phyloP scores from a whole-genome alignment of 2,888 invertebrate species.

The Cactoblastis cactorum region DNA sequence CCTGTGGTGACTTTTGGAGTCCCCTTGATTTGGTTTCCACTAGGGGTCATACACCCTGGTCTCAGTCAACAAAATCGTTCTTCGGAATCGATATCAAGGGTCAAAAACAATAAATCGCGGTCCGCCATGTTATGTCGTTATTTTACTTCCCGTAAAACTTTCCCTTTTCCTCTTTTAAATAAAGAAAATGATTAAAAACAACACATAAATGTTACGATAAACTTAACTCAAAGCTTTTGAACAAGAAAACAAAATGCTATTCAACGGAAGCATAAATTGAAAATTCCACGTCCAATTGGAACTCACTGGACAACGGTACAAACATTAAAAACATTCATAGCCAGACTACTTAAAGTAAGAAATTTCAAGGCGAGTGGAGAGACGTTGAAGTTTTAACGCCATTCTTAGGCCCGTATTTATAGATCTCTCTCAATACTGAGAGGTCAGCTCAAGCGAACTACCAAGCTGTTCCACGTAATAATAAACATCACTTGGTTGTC shows the following conservation, averaged over 20 bases:
- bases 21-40: slow-evolving; percentile 90
- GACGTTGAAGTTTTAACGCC: slow-evolving; percentile 36
- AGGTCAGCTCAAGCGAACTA: no score
- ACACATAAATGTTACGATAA: slow-evolving; percentile 13
- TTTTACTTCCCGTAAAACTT: background rate
- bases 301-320: slow-evolving; percentile 47
- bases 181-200: slow-evolving; percentile 7
- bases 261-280: slow-evolving; percentile 27
- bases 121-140: slow-evolving; percentile 14
- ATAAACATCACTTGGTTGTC: no score
- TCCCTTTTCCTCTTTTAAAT: background rate
- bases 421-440: no score
- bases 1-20: slow-evolving; percentile 81
- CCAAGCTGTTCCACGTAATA: no score
- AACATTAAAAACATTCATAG: slow-evolving; percentile 52
- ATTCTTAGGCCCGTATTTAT: no score
- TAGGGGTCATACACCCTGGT: slow-evolving; percentile 83
- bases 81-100: slow-evolving; percentile 59
- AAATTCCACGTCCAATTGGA: slow-evolving; percentile 45
- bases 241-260: slow-evolving; percentile 23
- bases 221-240: slow-evolving; percentile 17
- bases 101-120: slow-evolving; percentile 19
- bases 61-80: slow-evolving; percentile 36
- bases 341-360: slow-evolving; percentile 50
- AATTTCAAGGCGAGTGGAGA: slow-evolving; percentile 39